Base-by-base conservation (phyloP, 1,140 invertebrate genomes). In the Platorchestia sp. region DNA sequence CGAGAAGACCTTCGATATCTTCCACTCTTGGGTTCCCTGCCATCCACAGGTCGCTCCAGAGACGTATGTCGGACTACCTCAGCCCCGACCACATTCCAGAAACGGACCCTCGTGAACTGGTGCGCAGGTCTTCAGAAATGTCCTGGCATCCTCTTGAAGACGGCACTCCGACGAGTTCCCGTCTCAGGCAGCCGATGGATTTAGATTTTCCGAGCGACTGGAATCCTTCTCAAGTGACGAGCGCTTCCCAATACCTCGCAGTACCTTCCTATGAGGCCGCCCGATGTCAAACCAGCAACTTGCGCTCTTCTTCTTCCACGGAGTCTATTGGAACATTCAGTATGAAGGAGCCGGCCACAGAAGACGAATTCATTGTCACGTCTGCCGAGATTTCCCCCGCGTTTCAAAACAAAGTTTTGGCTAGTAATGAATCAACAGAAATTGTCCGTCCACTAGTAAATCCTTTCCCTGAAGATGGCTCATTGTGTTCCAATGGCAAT, bases 1-100 rank as follows among this genome's bases (percentile, higher is more conserved):
- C 96, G 10, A 96, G 96, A 91, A 95, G 96, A 1, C 96, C 96
- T 41, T 96, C 96, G 47, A 95, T 96, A 41, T 95, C 96, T 41
- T 96, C 96, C 22, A 96, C 96, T 40, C 95, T 96, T 47, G 96
- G 95, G 27, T 95, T 96, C 95, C 95, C 96, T 45, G 95, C 95
- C 53, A 95, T 96, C 91, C 96, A 96, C 27, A 95, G 95, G 45
- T 95, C 96, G 22, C 95, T 96, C n/a, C 95, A 96, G 93, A 89
- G 96, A 43, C 95, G 96, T 36, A 96, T 96, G 96, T 96, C 96
- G 22, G 96, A 96, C 59, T 96, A 96, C 95, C 95, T 96, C 7
- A 95, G 95, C 6, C 95, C 95, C 42, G 96, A 96, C 45, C 75
- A 93, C 45, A 45, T 91, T 16, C 90, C 47, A n/a, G 45, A 86